A percentile compares a stretch with the other conserved stretches of the same genome.
Conservation (phyloP, 2,797 vertebrate species). For the Coccyzus lansbergi region DNA sequence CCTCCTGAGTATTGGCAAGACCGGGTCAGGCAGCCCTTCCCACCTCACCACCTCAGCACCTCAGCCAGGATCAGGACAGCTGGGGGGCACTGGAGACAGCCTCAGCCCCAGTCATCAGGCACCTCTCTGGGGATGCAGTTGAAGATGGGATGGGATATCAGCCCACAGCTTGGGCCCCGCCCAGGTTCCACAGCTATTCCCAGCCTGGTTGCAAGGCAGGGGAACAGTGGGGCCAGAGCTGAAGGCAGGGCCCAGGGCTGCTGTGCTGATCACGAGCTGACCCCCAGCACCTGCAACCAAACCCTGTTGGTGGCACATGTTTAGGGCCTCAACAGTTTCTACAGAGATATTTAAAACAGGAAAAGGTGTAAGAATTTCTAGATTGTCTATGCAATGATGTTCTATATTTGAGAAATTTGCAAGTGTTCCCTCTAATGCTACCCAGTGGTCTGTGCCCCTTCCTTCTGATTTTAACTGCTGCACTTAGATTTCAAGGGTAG, state of each 20-base stretch:
- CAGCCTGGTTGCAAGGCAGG: neutral
- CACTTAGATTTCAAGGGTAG: neutral
- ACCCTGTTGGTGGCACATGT: rapidly evolving
- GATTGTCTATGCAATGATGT: neutral
- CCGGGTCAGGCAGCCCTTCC: neutral
- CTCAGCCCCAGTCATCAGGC: too few relatives aligned
- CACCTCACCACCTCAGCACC: neutral
- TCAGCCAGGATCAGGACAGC: neutral
- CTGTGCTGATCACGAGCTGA: neutral
- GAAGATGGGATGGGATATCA: rapidly evolving
- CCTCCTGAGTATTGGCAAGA: rapidly evolving
- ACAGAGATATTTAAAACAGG: neutral
- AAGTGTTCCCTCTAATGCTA: neutral
- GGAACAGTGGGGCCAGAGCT: rapidly evolving
- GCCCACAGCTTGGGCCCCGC: rapidly evolving
- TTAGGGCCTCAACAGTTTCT: neutral
- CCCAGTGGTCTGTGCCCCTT: neutral
- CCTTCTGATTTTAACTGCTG: neutral
- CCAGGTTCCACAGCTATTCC: neutral
- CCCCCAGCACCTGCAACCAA: rapidly evolving
- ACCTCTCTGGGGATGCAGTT: neutral
- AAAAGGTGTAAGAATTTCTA: neutral
- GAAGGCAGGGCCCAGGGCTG: neutral
- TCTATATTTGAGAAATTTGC: neutral
- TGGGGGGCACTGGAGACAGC: too few relatives aligned